Evolutionary conservation across 2,113 vertebrate species (phyloP).

Genomic region (Onychostoma macrolepis): DNA sequence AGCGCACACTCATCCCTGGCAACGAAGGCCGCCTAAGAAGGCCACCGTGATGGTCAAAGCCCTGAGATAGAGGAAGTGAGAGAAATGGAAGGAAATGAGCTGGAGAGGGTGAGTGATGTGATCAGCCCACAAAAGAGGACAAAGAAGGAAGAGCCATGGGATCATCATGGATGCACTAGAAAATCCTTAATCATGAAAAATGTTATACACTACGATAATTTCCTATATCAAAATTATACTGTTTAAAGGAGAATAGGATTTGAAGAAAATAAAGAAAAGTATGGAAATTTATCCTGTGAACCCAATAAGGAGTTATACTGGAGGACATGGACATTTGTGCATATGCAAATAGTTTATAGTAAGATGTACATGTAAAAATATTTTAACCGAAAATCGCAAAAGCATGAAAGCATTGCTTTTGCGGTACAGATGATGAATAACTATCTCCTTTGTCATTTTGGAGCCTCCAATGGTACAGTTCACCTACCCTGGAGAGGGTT

Average conservation of each 20-base stretch:
- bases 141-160: slow-evolving; percentile 54
- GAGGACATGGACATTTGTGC: slow-evolving; percentile 35
- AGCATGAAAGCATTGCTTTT: slow-evolving; percentile 52
- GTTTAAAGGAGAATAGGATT: background rate
- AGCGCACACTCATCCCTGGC: slow-evolving; percentile 59
- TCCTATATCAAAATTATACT: slow-evolving; percentile 12
- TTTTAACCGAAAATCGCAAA: slow-evolving; percentile 45
- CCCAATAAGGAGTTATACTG: slow-evolving; percentile 32
- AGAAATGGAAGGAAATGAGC: slow-evolving; percentile 47
- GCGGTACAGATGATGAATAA: slow-evolving; percentile 43
- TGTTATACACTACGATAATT: slow-evolving; percentile 19
- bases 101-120: slow-evolving; percentile 53
- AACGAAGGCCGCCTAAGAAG: slow-evolving; percentile 53
- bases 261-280: slow-evolving; percentile 14
- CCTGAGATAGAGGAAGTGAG: slow-evolving; percentile 54
- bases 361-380: slow-evolving; percentile 19
- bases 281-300: slow-evolving; percentile 34
- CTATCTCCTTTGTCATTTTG: slow-evolving; percentile 64
- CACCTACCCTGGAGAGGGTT: slow-evolving; percentile 97
- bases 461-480: slow-evolving; percentile 69
- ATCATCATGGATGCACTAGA: slow-evolving; percentile 44
- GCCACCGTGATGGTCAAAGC: slow-evolving; percentile 57
- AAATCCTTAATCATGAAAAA: slow-evolving; percentile 43
- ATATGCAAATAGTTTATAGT: slow-evolving; percentile 31
- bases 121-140: slow-evolving; percentile 50